Evolutionary conservation across 2,797 vertebrate genomes (phyloP).

Genomic region (Babyrousa celebensis): DNA sequence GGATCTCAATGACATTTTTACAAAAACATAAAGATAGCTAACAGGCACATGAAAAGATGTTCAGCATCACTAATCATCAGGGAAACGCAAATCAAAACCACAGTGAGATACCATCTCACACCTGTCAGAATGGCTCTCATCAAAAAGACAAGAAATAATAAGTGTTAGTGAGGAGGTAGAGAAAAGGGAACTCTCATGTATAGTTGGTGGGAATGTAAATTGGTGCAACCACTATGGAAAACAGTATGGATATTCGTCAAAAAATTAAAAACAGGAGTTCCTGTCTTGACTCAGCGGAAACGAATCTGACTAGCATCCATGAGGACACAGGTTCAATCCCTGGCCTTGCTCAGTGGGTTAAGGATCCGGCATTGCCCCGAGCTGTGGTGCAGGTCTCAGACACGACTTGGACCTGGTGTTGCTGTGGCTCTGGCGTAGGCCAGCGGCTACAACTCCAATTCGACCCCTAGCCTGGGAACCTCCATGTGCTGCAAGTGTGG

Average conservation of each 20-base stretch:
- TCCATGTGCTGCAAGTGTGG: no score
- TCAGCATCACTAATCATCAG: neutral
- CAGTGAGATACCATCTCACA: neutral
- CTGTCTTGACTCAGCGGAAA: no score
- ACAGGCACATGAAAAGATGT: neutral
- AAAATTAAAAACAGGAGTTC: neutral
- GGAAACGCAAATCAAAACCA: neutral
- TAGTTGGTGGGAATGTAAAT: neutral
- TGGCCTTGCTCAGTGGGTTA: no score
- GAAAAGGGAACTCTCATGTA: neutral
- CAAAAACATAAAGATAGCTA: neutral
- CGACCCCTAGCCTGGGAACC: no score
- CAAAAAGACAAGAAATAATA: neutral
- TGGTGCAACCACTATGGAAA: neutral
- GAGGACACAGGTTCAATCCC: no score
- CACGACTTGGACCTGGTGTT: no score
- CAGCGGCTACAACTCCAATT: no score
- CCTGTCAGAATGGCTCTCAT: neutral
- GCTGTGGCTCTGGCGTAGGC: no score
- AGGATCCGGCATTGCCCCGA: no score
- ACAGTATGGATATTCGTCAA: neutral
- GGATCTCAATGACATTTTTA: neutral
- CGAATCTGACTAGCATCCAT: no score
- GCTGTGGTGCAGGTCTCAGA: no score
- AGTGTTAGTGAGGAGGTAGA: neutral